Evolutionary conservation across 64 coral and sea anemone genomes (phyloP).

Genomic region (Platygyra sinensis): DNA sequence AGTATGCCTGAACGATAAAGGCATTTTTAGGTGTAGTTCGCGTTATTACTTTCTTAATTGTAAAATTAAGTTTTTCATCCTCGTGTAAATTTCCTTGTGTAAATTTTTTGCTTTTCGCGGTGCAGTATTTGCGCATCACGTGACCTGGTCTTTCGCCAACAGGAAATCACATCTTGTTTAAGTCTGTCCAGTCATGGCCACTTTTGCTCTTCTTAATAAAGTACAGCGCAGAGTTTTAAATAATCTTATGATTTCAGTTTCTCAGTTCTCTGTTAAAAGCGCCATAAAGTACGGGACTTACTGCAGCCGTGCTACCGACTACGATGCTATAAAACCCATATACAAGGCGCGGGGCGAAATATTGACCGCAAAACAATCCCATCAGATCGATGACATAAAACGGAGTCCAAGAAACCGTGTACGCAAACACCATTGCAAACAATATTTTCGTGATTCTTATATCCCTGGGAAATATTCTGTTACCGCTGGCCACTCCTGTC

Average conservation of each 20-base stretch:
- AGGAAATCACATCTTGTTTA: neutral
- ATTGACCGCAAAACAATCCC: slow-evolving; percentile 28
- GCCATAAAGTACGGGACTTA: slow-evolving; percentile 34
- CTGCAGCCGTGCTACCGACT: neutral
- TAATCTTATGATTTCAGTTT: neutral
- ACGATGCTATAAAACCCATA: slow-evolving; percentile 37
- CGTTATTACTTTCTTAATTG: too few species aligned
- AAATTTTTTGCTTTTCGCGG: too few species aligned
- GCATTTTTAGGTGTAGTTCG: too few species aligned
- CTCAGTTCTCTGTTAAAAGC: slow-evolving; percentile 14
- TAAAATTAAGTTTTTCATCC: too few species aligned
- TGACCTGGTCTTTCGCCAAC: neutral
- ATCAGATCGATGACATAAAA: slow-evolving; percentile 58
- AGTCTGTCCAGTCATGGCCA: neutral
- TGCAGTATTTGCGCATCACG: too few species aligned
- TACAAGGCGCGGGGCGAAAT: slow-evolving; percentile 54
- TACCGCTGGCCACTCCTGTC: neutral
- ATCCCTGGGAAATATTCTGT: slow-evolving; percentile 1
- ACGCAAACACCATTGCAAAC: slow-evolving; percentile 29
- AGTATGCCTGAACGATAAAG: too few species aligned
- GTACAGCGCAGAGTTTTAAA: neutral
- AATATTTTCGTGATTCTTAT: slow-evolving; percentile 44
- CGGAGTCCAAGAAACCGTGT: slow-evolving; percentile 61
- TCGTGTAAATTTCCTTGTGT: too few species aligned
- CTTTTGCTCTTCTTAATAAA: neutral